Evolutionary conservation across 2,113 vertebrate species (phyloP), one percentile per base, ranked within the genome.

Genomic region (Eonycteris spelaea): DNA sequence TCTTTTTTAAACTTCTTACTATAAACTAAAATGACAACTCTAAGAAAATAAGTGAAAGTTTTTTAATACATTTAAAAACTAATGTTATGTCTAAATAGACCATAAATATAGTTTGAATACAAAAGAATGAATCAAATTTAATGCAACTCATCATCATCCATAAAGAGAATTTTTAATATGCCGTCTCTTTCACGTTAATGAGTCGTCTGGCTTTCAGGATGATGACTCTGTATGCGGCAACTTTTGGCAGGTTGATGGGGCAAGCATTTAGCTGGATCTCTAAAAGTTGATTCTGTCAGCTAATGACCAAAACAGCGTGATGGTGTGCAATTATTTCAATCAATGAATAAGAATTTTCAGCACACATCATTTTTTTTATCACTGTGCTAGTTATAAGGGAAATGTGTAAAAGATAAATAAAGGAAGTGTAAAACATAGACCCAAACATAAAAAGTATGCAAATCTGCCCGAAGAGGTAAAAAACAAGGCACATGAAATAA

Each of bases 261-360:
- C n/a, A 75, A 18, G 33, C 90, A 90, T 82, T 94, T 87, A 87
- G 59, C 53, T 73, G 19, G 26, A 70, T 88, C 59, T 68, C 80
- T 63, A 53, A 87, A 92, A 95, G 57, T 53, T 67, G 24, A 77
- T 95, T 38, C 55, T 95, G 71, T 88, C 84, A 86, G 70, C 35
- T 90, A 91, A 88, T 92, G 95, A 92, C 75, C 91, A 90, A 95
- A 95, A 95, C 71, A 77, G 40, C 61, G 43, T 77, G 65, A 77
- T 90, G 71, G 7, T 35, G 45, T 57, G 61, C 88, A 97, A 91
- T 94, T 96, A 95, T 97, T 95, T 95, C 90, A 95, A 70, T 97
- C 93, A 96, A 24, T 93, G 90, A 95, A 28, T 61, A 89, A 61
- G 59, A 33, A 90, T 92, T 94, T 57, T 61, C 65, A 88, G 48